Conservation (phyloP, 2,888 invertebrate species). For the Panzeria rudis region DNA sequence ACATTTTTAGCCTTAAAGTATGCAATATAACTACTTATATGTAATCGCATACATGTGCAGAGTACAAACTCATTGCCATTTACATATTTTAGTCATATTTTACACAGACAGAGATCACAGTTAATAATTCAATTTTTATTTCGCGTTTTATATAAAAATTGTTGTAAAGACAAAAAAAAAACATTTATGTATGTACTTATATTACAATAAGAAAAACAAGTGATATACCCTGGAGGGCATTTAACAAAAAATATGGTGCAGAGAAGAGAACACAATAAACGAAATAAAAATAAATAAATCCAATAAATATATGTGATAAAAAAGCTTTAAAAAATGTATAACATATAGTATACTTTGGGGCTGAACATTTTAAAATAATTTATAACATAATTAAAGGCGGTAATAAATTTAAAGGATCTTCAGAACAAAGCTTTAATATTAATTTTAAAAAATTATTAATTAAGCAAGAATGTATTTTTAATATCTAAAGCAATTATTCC, state of each 20-base stretch:
- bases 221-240: slow-evolving; percentile 35
- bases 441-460: background rate
- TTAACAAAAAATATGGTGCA: slow-evolving; percentile 20
- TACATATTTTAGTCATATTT: background rate
- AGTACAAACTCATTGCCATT: background rate
- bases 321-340: background rate
- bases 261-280: background rate
- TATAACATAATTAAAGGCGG: background rate
- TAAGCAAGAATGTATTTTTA: too few species aligned
- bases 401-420: background rate
- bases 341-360: background rate
- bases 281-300: background rate
- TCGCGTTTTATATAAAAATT: slow-evolving; percentile 10
- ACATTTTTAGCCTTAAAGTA: slow-evolving; percentile 48
- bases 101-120: slow-evolving; percentile 12
- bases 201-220: background rate
- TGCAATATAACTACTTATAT: background rate
- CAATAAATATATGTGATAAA: background rate
- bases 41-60: background rate
- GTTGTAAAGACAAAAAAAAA: background rate
- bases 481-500: too few species aligned
- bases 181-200: background rate
- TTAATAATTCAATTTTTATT: slow-evolving; percentile 63
- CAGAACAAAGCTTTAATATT: too few species aligned
- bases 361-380: background rate